Evolutionary conservation across 2,888 invertebrate genomes (phyloP).

Genomic region (Anthoptus insignis): DNA sequence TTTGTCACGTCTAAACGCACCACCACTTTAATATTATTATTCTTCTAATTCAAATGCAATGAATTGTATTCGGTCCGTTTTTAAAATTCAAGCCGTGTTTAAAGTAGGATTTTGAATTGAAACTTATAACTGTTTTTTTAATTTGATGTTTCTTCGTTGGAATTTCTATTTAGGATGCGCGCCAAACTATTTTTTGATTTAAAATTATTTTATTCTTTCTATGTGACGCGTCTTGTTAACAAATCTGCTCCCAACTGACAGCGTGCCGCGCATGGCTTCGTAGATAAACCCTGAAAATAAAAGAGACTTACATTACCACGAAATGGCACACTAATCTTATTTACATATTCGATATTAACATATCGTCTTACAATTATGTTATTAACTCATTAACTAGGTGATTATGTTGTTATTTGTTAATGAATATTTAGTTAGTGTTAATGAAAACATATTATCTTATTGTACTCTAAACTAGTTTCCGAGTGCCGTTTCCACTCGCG

Average conservation of each 20-base stretch:
- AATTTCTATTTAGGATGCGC: no score
- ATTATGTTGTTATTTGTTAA: not conserved
- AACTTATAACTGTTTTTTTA: no score
- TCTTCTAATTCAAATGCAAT: no score
- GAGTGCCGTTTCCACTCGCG: no score
- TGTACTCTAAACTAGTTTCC: no score
- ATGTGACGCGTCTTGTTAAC: conserved; percentile 42
- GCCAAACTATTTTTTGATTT: no score
- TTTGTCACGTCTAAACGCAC: no score
- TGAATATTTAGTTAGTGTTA: not conserved
- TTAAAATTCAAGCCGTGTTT: no score
- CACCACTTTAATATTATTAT: no score
- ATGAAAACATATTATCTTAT: not conserved
- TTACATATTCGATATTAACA: conserved; percentile 14
- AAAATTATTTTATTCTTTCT: not conserved
- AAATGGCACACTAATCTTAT: conserved; percentile 39
- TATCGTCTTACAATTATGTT: conserved; percentile 6
- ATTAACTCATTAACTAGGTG: conserved; percentile 8
- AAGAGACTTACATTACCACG: conserved; percentile 53
- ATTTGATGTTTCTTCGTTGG: no score
- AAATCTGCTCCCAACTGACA: conserved; percentile 70
- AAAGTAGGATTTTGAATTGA: no score
- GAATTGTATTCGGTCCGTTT: no score
- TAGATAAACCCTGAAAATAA: conserved; percentile 74
- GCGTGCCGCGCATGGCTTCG: conserved; percentile 72